Evolutionary conservation across 2,888 invertebrate species (phyloP), one percentile per base, ranked within the genome.

Genomic region (Dione juno): DNA sequence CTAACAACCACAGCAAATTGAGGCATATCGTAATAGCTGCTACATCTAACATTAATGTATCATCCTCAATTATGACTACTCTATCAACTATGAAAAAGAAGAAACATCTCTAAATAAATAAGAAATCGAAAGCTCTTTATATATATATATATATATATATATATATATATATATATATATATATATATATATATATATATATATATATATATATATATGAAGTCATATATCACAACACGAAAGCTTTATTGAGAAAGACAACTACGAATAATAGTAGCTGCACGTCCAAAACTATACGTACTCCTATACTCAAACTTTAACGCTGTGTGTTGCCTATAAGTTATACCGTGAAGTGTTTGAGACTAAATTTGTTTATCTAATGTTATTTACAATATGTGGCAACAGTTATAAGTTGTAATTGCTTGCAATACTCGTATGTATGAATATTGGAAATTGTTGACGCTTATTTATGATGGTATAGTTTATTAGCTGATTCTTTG

Each of bases 321-420:
- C 69, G 73, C 76, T 74, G 72, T 66, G 75, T 72, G 75, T 74
- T 74, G 45, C 59, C 71, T 74, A 76, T 75, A 77, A 75, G 71
- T 76, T 74, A 73, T 67, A 53, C 67, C 59, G 53, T 66, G 73
- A 64, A 72, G 66, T 54, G 61, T 66, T 69, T 71, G 19, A 58
- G 64, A 69, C 69, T 57, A 70, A 69, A 72, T 74, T 72, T 74
- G 75, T 75, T 73, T 73, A 71, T 71, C 61, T 71, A 66, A 66
- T 71, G 41, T 71, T 28, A 67, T 65, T 54, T 71, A 65, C 61
- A 45, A n/a, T 45, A 13, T 41, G 64, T 63, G 45, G 63, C 13
- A 50, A 50, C 37, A 50, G 16, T 64, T 50, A 64, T 50, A 35
- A 45, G 35, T 45, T 61, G 3, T 61, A 43, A 61, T 45, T 45